phyloP scores from a whole-genome alignment of 2,113 vertebrate genomes.

The Fulmarus glacialis region DNA sequence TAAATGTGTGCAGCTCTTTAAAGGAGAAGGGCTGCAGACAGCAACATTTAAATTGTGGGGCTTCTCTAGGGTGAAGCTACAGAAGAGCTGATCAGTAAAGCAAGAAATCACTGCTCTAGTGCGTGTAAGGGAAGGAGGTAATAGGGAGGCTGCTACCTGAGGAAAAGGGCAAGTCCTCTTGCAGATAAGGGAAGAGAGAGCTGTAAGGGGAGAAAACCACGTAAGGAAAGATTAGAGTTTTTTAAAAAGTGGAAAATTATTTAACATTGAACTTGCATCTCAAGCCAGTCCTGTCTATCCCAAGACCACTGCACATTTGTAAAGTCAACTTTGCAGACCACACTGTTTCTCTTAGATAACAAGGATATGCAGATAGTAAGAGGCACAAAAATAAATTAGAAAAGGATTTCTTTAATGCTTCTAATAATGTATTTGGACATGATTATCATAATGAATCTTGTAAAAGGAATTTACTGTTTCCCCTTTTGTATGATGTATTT shows the following conservation, averaged over 20 bases:
- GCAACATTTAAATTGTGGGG: slow-evolving; percentile 19
- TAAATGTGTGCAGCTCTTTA: neutral
- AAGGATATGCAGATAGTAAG: slow-evolving; percentile 36
- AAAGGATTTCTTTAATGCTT: slow-evolving; percentile 56
- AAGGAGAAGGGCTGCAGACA: neutral
- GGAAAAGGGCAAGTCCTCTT: slow-evolving; percentile 31
- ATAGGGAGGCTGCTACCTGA: slow-evolving; percentile 53
- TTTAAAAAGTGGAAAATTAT: slow-evolving; percentile 35
- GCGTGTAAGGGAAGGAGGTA: slow-evolving; percentile 12
- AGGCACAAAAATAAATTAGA: slow-evolving; percentile 70
- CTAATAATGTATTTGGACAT: slow-evolving; percentile 60
- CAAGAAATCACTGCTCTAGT: slow-evolving; percentile 17
- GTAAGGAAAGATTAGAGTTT: slow-evolving; percentile 38
- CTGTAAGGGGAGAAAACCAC: slow-evolving; percentile 13
- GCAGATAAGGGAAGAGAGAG: slow-evolving; percentile 54
- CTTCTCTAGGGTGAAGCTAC: slow-evolving; percentile 15
- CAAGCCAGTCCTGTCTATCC: slow-evolving; percentile 11
- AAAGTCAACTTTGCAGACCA: slow-evolving; percentile 58
- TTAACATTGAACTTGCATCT: slow-evolving; percentile 41
- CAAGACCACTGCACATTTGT: neutral
- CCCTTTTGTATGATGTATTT: slow-evolving; percentile 31
- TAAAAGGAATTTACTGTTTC: slow-evolving; percentile 53
- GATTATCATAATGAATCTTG: slow-evolving; percentile 71
- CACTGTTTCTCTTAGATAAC: slow-evolving; percentile 65
- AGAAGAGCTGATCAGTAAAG: neutral